phyloP scores from a whole-genome alignment of 2,888 invertebrate genomes.

The Cylloceria caligata region DNA sequence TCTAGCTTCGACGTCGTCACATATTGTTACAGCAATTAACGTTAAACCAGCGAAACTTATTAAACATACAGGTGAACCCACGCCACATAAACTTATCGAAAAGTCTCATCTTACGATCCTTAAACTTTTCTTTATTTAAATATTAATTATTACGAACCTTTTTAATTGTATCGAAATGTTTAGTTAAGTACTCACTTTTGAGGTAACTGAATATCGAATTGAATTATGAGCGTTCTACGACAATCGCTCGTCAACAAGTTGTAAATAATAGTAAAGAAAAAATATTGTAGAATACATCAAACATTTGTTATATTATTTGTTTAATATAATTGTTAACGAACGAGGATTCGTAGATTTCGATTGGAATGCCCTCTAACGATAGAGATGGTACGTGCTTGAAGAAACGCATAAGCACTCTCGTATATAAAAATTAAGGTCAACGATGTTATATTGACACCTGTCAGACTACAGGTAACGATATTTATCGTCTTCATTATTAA shows the following conservation, averaged over 20 bases:
- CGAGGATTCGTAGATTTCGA: not conserved
- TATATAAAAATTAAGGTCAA: not conserved
- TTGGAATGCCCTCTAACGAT: not conserved
- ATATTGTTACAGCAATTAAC: slow-evolving; percentile 16
- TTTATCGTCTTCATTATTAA: not conserved
- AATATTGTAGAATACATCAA: too few relatives aligned
- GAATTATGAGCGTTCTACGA: too few relatives aligned
- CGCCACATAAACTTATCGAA: not conserved
- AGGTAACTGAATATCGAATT: too few relatives aligned
- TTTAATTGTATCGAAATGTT: not conserved
- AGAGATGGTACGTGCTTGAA: not conserved
- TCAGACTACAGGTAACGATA: not conserved
- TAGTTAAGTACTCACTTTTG: too few relatives aligned
- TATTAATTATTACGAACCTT: not conserved
- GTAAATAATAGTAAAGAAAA: too few relatives aligned
- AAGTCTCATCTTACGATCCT: not conserved
- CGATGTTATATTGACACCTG: not conserved
- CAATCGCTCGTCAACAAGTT: too few relatives aligned
- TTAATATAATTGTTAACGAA: not conserved
- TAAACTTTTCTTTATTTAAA: not conserved
- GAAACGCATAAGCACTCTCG: not conserved
- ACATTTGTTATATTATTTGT: too few relatives aligned
- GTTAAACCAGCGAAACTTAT: not conserved
- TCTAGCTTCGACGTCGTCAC: not conserved
- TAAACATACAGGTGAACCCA: not conserved